Base-by-base conservation (phyloP, 2,797 vertebrate genomes). In the Oreonectes daqikongensis region DNA sequence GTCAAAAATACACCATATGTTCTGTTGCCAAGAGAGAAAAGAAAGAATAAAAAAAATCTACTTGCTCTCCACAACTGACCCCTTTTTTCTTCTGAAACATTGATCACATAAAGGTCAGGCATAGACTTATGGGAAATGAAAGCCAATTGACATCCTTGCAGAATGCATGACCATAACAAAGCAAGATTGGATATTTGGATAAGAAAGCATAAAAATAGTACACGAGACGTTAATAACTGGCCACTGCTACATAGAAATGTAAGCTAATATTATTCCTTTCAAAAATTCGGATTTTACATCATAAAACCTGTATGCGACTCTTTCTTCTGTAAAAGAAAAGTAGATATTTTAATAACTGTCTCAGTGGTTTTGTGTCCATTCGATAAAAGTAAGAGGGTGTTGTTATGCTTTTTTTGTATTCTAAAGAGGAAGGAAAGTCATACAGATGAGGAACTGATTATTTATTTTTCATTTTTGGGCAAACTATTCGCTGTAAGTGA, bases 81-180 rank as follows among this genome's bases (percentile, higher is more conserved):
- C 60, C 42, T 48, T 83, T 81, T 35, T 79, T 40, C 70, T 57
- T 70, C 73, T 57, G 79, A 82, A 83, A 42, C 79, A 85, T 82
- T 82, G 74, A 88, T 89, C 86, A 77, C 59, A 67, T 40, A 86
- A 87, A 87, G 84, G 81, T 86, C 83, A 78, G 22, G 30, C 40
- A 84, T 35, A 71, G 55, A 40, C 26, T 64, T 73, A 17, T 46
- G 67, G 78, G 60, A 78, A 72, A 75, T 32, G 28, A 79, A 4
- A 65, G 59, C 7, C 52, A 84, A 86, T 87, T 82, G 86, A 85
- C 78, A 75, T 79, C 80, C 20, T 79, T 73, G 73, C 84, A 86
- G 80, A 83, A 85, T 82, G 32, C 38, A 24, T 53, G 50, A 46
- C 48, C 63, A 60, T 7, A 6, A 48, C 52, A 46, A 42, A 15